A percentile compares a stretch with the other conserved stretches of the same genome.
phyloP scores from a whole-genome alignment of 1,140 invertebrate species.

The Lamellibrachia luymesi region DNA sequence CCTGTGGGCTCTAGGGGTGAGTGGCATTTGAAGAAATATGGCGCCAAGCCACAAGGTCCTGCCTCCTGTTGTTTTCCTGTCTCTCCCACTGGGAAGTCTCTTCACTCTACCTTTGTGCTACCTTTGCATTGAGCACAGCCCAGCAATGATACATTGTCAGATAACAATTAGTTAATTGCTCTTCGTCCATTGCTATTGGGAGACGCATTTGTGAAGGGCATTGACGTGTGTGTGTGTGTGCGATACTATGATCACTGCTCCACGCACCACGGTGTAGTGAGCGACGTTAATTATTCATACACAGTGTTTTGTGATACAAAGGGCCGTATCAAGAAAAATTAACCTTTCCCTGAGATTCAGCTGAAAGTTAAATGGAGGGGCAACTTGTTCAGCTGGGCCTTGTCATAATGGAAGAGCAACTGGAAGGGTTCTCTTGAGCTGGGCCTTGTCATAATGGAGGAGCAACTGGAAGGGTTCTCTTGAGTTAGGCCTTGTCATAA shows the following conservation, averaged over 20 bases:
- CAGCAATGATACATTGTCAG: not conserved
- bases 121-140: not conserved
- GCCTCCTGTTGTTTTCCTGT: not conserved
- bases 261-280: not conserved
- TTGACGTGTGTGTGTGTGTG: not conserved
- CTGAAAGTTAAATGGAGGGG: no score
- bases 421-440: no score
- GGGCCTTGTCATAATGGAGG: no score
- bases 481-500: no score
- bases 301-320: not conserved
- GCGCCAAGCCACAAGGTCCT: not conserved
- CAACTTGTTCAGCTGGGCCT: no score
- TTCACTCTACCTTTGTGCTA: not conserved
- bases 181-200: not conserved
- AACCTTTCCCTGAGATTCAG: no score
- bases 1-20: not conserved
- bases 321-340: no score
- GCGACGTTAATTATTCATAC: not conserved
- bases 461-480: no score
- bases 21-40: not conserved
- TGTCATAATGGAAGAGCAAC: no score
- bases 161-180: slow-evolving; percentile 6
- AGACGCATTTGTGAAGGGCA: not conserved
- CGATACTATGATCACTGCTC: not conserved
- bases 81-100: not conserved